Percentiles rank a stretch among this genome's conserved stretches.
Conservation (phyloP, 2,888 invertebrate species). For the Orthonevra nobilis region DNA sequence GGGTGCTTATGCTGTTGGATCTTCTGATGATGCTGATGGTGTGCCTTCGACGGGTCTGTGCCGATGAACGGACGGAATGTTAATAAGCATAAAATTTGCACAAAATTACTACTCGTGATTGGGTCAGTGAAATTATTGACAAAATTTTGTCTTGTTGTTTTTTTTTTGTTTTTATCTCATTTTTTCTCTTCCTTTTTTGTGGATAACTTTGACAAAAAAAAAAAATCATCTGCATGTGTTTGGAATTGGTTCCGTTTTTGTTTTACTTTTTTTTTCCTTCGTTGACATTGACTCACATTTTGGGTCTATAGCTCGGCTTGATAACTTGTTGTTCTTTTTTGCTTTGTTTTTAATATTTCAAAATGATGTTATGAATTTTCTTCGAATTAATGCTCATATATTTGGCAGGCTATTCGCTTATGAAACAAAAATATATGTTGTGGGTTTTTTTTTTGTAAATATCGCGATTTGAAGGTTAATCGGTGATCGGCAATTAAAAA, state of each 20-base stretch:
- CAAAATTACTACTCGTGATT: slow-evolving; percentile 46
- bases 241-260: no score
- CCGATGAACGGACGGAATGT: neutral
- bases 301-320: neutral
- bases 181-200: slow-evolving; percentile 2
- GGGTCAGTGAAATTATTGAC: slow-evolving; percentile 37
- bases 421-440: slow-evolving; percentile 26
- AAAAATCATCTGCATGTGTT: no score
- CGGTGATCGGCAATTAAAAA: neutral
- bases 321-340: slow-evolving; percentile 3
- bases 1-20: neutral
- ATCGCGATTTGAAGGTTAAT: slow-evolving; percentile 30
- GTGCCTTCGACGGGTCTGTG: neutral
- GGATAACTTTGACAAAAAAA: no score
- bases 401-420: slow-evolving; percentile 23
- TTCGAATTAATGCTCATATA: slow-evolving; percentile 6
- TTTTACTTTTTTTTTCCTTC: slow-evolving; percentile 5
- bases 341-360: slow-evolving; percentile 3
- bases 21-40: slow-evolving; percentile 13
- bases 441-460: neutral
- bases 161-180: slow-evolving; percentile 6
- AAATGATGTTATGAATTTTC: slow-evolving; percentile 10
- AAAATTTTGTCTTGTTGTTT: slow-evolving; percentile 19
- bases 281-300: slow-evolving; percentile 62
- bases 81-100: slow-evolving; percentile 61